Conservation (phyloP, 2,797 vertebrate species). For the Phoebastria nigripes region DNA sequence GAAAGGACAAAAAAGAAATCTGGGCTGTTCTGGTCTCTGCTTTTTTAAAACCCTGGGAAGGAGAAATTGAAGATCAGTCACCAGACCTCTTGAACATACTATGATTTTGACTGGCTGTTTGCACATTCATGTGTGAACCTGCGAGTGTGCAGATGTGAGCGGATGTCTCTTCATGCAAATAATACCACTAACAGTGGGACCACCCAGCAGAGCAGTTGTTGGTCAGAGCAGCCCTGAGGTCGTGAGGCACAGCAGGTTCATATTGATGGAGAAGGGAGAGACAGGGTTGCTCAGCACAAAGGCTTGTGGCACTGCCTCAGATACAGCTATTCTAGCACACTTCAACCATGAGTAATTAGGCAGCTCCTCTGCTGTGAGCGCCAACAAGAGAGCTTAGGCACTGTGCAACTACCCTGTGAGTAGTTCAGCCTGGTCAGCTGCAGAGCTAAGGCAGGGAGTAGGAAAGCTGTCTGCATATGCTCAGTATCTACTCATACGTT, state of each 20-base stretch:
- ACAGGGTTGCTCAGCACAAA: not conserved
- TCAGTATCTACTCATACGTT: not conserved
- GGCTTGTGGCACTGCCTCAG: not conserved
- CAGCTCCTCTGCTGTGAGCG: not conserved
- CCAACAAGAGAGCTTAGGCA: not conserved
- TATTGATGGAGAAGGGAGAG: not conserved
- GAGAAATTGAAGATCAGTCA: not conserved
- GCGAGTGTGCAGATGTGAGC: not conserved
- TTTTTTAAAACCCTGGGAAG: not conserved
- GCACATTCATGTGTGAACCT: rapidly evolving
- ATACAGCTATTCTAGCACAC: not conserved
- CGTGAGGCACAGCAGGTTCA: not conserved
- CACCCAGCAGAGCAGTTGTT: not conserved
- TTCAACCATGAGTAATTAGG: not conserved
- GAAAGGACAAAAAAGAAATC: not conserved
- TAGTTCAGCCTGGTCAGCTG: not conserved
- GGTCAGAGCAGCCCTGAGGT: not conserved
- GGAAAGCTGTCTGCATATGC: not conserved
- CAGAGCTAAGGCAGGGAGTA: not conserved
- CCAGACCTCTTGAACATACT: not conserved
- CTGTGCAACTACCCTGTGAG: not conserved
- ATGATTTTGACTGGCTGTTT: not conserved
- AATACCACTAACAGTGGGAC: not conserved
- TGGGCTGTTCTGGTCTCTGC: not conserved
- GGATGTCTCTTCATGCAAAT: not conserved